These are phyloP conservation scores for Apostichopus californicus DNA, from an alignment of 35 echinoderm and acorn worm genomes.

Conservation along the genomic window DNA sequence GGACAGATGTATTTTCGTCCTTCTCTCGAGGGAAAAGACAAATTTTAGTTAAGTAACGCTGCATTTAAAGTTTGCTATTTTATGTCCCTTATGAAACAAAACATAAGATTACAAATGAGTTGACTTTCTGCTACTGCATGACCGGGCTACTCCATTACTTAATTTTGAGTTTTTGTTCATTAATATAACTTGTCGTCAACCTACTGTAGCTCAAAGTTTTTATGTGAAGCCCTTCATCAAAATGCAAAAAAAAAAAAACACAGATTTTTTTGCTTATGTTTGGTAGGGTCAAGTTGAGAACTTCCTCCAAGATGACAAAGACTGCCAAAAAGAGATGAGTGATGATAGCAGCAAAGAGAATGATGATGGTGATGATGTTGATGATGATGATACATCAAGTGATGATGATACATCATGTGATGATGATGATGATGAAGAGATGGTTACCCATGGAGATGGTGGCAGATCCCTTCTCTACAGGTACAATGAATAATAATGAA, in stretches of 20 bases:
- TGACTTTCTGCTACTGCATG: too few species aligned
- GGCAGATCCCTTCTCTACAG: constrained; percentile 14
- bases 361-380: not conserved
- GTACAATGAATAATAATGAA: not conserved
- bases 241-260: too few species aligned
- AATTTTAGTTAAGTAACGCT: too few species aligned
- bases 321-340: not conserved
- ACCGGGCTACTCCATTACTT: too few species aligned
- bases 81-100: too few species aligned
- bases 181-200: too few species aligned
- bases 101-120: too few species aligned
- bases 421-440: not conserved
- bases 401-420: not conserved
- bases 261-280: not conserved
- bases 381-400: not conserved
- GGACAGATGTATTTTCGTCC: too few species aligned
- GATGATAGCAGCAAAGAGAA: not conserved
- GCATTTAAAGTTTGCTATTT: too few species aligned
- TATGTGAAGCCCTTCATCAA: not conserved
- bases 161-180: too few species aligned
- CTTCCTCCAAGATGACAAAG: constrained; percentile 42
- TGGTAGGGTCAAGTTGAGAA: constrained; percentile 75
- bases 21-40: too few species aligned
- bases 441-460: not conserved
- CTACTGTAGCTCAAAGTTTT: too few species aligned